Evolutionary conservation across 2,113 vertebrate genomes (phyloP).

Genomic region (Collichthys lucidus): DNA sequence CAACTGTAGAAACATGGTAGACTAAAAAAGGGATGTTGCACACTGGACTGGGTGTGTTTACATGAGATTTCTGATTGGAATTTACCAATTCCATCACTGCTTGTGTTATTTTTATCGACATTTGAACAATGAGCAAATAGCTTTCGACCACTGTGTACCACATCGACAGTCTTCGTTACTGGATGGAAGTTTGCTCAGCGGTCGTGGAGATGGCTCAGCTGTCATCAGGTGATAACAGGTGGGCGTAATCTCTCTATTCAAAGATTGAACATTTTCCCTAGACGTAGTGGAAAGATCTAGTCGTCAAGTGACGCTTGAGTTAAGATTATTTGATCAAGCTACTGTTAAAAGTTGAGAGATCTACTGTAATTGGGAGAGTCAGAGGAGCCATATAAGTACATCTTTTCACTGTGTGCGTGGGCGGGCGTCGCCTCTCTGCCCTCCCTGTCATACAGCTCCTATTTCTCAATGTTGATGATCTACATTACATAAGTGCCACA

Average conservation of each 20-base stretch:
- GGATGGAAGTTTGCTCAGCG: slow-evolving; percentile 26
- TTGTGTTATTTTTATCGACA: not conserved
- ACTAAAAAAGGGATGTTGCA: too few species aligned
- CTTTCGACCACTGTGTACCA: not conserved
- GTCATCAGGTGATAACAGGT: slow-evolving; percentile 22
- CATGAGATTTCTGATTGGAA: not conserved
- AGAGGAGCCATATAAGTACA: slow-evolving; percentile 64
- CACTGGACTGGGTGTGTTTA: too few species aligned
- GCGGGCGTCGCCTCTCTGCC: slow-evolving; percentile 44
- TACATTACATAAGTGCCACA: slow-evolving; percentile 63
- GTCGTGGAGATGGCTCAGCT: slow-evolving; percentile 5
- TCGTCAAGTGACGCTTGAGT: not conserved
- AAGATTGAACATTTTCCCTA: not conserved
- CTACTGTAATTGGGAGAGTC: slow-evolving; percentile 22
- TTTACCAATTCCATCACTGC: not conserved
- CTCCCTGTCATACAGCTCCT: slow-evolving; percentile 45
- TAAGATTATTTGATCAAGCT: not conserved
- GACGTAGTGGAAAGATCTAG: not conserved
- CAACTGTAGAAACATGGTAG: too few species aligned
- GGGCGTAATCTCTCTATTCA: slow-evolving; percentile 12
- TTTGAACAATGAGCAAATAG: not conserved
- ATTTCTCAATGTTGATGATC: slow-evolving; percentile 56
- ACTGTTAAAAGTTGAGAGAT: not conserved
- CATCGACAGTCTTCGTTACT: not conserved
- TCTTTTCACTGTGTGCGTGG: slow-evolving; percentile 62